These are phyloP conservation scores for Esperia sulphurella DNA, from an alignment of 2,888 invertebrate genomes.

Conservation along the genomic window DNA sequence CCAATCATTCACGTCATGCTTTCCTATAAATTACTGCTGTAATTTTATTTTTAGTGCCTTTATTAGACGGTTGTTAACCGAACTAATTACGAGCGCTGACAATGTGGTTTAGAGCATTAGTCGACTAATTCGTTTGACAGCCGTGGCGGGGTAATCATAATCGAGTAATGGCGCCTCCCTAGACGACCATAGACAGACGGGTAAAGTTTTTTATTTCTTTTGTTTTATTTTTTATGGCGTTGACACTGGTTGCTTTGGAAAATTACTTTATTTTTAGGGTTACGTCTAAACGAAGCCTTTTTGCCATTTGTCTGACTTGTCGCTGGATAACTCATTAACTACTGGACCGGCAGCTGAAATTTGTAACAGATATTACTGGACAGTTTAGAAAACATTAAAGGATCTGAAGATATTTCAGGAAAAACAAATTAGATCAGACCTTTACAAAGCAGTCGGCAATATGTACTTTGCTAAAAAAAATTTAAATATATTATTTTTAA, in stretches of 20 bases:
- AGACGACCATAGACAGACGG: constrained; percentile 6
- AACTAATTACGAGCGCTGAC: constrained; percentile 50
- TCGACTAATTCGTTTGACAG: constrained; percentile 45
- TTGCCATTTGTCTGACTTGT: too few species aligned
- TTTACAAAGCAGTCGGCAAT: too few species aligned
- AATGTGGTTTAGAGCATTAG: constrained; percentile 34
- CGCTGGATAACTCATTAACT: too few species aligned
- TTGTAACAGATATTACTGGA: too few species aligned
- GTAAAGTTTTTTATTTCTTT: constrained; percentile 19
- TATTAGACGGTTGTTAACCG: constrained; percentile 24
- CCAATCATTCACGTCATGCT: constrained; percentile 3
- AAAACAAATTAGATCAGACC: too few species aligned
- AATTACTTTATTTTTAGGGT: neutral
- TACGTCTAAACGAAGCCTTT: too few species aligned
- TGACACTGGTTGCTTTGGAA: constrained; percentile 32
- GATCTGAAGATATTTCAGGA: too few species aligned
- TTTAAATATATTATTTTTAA: too few species aligned
- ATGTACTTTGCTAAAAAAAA: too few species aligned
- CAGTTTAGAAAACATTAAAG: too few species aligned
- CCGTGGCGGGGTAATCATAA: constrained; percentile 38
- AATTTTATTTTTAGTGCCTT: constrained; percentile 23
- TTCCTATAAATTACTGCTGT: constrained; percentile 11
- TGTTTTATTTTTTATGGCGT: constrained; percentile 22
- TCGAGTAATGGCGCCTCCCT: constrained; percentile 31
- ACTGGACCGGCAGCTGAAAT: too few species aligned